These are phyloP conservation scores for Brachymystax lenok DNA, from an alignment of 2,797 vertebrate species.

Conservation along the genomic window DNA sequence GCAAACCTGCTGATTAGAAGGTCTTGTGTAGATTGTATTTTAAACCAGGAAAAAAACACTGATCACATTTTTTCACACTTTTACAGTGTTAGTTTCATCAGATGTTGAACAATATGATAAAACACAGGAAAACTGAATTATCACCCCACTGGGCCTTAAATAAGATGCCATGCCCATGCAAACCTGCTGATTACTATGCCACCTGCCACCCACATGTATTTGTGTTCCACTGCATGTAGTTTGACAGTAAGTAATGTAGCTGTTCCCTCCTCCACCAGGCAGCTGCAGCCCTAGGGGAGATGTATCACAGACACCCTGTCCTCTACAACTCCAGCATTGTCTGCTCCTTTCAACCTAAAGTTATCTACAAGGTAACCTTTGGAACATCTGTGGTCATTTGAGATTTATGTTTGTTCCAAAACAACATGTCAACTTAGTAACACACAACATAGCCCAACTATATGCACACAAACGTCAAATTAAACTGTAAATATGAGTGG, in stretches of 20 bases:
- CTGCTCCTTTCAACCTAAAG: conserved; percentile 73
- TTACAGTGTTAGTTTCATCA: too few relatives aligned
- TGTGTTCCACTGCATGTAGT: neutral
- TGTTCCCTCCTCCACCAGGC: conserved; percentile 49
- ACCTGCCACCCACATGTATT: too few relatives aligned
- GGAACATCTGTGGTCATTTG: neutral
- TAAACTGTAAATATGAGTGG: neutral
- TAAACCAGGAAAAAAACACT: too few relatives aligned
- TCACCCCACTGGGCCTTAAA: too few relatives aligned
- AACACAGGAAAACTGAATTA: too few relatives aligned
- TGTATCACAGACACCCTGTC: conserved; percentile 77
- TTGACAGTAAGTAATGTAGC: neutral
- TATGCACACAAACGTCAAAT: neutral
- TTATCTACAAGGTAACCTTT: conserved; percentile 89
- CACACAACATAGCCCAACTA: neutral
- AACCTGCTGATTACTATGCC: too few relatives aligned
- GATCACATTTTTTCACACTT: too few relatives aligned
- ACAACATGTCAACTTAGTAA: neutral
- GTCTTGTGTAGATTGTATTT: too few relatives aligned
- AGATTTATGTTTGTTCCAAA: neutral
- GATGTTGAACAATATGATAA: too few relatives aligned
- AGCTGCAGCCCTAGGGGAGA: conserved; percentile 65
- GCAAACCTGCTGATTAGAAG: too few relatives aligned
- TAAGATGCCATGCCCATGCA: too few relatives aligned
- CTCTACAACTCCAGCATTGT: conserved; percentile 60